Conservation (phyloP, 2,888 invertebrate species). For the Syrista parreyssii region DNA sequence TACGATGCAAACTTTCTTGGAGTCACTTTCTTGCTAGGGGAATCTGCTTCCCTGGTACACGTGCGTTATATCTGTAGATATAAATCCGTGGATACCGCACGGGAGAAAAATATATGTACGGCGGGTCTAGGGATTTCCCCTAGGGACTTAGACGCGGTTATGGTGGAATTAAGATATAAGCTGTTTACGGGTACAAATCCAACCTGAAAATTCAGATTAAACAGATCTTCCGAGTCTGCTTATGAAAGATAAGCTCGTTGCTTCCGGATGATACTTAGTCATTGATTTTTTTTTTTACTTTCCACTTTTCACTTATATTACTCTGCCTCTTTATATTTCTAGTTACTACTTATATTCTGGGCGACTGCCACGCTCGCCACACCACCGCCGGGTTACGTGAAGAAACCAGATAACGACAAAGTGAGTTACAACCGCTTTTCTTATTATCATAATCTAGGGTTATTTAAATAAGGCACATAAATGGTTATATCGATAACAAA, state of each 20-base stretch:
- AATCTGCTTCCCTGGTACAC: too few relatives aligned
- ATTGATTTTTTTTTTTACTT: too few relatives aligned
- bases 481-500: too few relatives aligned
- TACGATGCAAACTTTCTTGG: too few relatives aligned
- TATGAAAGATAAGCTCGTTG: not conserved
- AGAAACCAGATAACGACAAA: slow-evolving; percentile 61
- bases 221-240: not conserved
- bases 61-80: too few relatives aligned
- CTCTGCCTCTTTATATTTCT: slow-evolving; percentile 42
- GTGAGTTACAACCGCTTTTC: slow-evolving; percentile 27
- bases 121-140: too few relatives aligned
- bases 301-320: too few relatives aligned
- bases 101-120: too few relatives aligned
- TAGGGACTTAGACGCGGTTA: slow-evolving; percentile 33
- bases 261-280: not conserved
- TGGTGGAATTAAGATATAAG: slow-evolving; percentile 43
- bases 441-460: too few relatives aligned
- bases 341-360: slow-evolving; percentile 58
- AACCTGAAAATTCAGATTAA: slow-evolving; percentile 6
- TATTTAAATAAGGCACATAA: too few relatives aligned
- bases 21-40: too few relatives aligned
- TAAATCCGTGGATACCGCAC: too few relatives aligned
- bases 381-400: slow-evolving; percentile 64
- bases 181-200: slow-evolving; percentile 35
- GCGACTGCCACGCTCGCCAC: slow-evolving; percentile 54